Percentiles rank a stretch among this genome's conserved stretches.
phyloP scores from a whole-genome alignment of 2,113 vertebrate species.

The Baryphthengus martii region DNA sequence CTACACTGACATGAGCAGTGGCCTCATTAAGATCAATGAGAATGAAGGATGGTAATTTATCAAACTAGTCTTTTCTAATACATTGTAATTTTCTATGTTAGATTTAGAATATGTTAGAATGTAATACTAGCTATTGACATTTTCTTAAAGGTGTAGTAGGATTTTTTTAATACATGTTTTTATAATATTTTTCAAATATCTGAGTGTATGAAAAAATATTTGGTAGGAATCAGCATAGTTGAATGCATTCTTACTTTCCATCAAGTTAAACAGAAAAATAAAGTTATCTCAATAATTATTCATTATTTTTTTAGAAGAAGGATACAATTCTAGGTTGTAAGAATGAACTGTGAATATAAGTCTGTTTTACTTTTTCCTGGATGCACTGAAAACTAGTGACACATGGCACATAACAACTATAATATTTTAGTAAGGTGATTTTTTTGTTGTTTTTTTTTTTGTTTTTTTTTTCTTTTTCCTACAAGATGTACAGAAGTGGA shows the following conservation, averaged over 20 bases:
- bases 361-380: not conserved
- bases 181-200: not conserved
- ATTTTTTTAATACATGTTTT: not conserved
- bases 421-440: not conserved
- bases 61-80: not conserved
- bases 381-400: not conserved
- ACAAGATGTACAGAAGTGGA: not conserved
- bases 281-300: not conserved
- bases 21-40: not conserved
- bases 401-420: not conserved
- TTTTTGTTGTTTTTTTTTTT: not conserved
- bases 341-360: not conserved
- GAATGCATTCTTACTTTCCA: not conserved
- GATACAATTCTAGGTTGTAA: not conserved
- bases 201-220: not conserved
- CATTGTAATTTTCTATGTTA: not conserved
- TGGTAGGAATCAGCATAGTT: not conserved
- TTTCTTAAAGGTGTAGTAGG: not conserved
- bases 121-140: not conserved
- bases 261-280: not conserved
- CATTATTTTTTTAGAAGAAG: not conserved
- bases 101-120: not conserved
- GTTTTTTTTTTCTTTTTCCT: not conserved
- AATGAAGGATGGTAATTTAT: not conserved
- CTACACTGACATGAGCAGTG: not conserved